These are phyloP conservation scores for Mya arenaria DNA, from an alignment of 1,140 invertebrate genomes.

Conservation along the genomic window DNA sequence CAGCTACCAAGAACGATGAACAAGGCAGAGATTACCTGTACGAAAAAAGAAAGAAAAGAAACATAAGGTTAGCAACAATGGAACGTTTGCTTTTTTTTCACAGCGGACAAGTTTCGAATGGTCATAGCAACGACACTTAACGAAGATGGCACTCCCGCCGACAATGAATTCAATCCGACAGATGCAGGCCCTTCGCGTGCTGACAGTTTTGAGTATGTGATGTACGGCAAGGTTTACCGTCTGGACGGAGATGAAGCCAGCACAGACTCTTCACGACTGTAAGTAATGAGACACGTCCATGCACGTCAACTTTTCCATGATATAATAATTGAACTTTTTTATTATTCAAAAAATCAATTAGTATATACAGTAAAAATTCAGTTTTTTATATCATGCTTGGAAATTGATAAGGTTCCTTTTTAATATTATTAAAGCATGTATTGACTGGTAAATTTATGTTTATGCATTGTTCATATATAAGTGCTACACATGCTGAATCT, in stretches of 20 bases:
- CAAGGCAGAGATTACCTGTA: neutral
- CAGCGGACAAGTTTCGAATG: conserved; percentile 95
- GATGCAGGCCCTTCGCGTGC: conserved; percentile 88
- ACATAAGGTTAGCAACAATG: neutral
- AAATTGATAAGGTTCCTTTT: too few species aligned
- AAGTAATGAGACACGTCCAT: too few species aligned
- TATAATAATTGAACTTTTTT: too few species aligned
- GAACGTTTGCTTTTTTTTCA: conserved; percentile 48
- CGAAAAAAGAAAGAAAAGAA: neutral
- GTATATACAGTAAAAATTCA: too few species aligned
- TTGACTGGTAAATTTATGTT: too few species aligned
- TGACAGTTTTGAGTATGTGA: conserved; percentile 99
- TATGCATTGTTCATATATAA: too few species aligned
- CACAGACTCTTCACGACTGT: conserved; percentile 92
- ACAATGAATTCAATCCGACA: conserved; percentile 94
- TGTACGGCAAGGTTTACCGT: conserved; percentile 99
- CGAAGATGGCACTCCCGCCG: conserved; percentile 98
- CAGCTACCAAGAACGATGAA: too few species aligned
- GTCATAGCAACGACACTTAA: conserved; percentile 96
- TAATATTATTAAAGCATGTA: too few species aligned
- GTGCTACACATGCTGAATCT: too few species aligned
- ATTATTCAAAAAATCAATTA: too few species aligned
- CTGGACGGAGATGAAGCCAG: conserved; percentile 98
- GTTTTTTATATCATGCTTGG: too few species aligned
- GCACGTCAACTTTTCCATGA: too few species aligned